A percentile compares a stretch with the other conserved stretches of the same genome.
Conservation (phyloP, 2,888 invertebrate genomes). For the Griposia aprilina region DNA sequence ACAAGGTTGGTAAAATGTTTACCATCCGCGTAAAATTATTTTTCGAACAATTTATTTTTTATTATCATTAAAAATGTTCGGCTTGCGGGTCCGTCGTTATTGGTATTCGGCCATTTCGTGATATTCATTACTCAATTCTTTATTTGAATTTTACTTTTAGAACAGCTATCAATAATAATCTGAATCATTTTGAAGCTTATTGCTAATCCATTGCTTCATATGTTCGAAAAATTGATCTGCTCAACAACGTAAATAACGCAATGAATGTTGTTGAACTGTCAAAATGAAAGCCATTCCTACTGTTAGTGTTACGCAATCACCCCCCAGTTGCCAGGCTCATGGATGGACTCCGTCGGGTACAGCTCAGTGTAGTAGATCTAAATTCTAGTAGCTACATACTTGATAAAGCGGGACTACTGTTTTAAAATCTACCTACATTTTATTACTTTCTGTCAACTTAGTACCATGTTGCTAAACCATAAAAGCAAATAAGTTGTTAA, state of each 20-base stretch:
- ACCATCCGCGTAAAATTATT: neutral
- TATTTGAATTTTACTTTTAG: neutral
- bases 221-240: too few species aligned
- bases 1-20: slow-evolving; percentile 3
- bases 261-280: too few species aligned
- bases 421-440: neutral
- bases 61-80: neutral
- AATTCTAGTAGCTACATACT: neutral
- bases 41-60: neutral
- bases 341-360: neutral
- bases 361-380: neutral
- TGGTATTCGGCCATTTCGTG: neutral
- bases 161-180: too few species aligned
- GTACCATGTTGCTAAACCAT: slow-evolving; percentile 34
- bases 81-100: neutral
- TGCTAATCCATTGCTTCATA: too few species aligned
- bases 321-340: neutral
- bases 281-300: too few species aligned
- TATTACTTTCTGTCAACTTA: neutral
- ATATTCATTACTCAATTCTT: neutral
- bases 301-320: too few species aligned
- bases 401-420: neutral
- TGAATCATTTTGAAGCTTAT: too few species aligned
- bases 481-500: slow-evolving; percentile 20
- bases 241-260: too few species aligned